A percentile compares a stretch with the other conserved stretches of the same genome.
Evolutionary conservation across 2,797 vertebrate species (phyloP).

Genomic region (Gallinago nigripennis): DNA sequence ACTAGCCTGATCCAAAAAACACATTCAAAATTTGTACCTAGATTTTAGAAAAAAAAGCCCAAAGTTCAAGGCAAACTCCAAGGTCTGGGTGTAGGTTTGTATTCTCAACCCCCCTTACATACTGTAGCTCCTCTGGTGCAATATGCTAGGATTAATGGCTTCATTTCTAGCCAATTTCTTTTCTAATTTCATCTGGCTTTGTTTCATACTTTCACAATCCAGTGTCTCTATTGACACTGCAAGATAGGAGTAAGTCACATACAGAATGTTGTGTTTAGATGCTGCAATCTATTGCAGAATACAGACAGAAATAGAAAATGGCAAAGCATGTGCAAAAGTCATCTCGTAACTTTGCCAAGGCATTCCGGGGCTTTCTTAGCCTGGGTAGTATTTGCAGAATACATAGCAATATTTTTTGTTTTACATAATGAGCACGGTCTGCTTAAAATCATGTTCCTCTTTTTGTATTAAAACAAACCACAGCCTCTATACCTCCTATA

Average conservation of each 20-base stretch:
- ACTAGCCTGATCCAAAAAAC: background rate
- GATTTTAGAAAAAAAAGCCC: background rate
- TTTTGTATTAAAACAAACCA: background rate
- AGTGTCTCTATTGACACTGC: conserved; percentile 7
- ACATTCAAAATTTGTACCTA: background rate
- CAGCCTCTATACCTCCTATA: background rate
- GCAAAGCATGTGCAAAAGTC: background rate
- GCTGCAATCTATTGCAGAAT: conserved; percentile 8
- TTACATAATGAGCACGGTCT: background rate
- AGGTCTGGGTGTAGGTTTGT: background rate
- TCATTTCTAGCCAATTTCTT: background rate
- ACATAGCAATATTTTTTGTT: background rate
- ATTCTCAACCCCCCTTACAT: background rate
- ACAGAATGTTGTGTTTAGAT: background rate
- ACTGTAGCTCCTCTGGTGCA: background rate
- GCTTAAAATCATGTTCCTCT: background rate
- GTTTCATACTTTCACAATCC: conserved; percentile 24
- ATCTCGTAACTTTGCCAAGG: background rate
- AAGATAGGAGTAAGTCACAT: background rate
- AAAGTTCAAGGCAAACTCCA: background rate
- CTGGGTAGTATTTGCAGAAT: background rate
- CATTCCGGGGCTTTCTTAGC: background rate
- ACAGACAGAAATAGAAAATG: conserved; percentile 43
- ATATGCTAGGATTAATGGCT: background rate
- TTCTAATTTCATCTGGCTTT: conserved; percentile 23